Base-by-base conservation (phyloP, 2,113 vertebrate genomes). In the Heterotilapia buettikoferi region DNA sequence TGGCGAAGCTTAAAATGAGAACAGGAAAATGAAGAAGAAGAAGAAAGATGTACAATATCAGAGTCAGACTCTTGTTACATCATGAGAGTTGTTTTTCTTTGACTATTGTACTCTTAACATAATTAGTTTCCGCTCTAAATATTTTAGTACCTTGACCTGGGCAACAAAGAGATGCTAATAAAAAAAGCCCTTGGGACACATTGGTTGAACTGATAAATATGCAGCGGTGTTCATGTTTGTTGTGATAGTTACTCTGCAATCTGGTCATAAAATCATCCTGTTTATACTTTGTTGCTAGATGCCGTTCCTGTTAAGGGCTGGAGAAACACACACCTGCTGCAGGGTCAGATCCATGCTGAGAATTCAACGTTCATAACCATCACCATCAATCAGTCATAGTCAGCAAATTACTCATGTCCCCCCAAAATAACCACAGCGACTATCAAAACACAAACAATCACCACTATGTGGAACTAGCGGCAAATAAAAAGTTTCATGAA, bases 101-200 rank as follows among this genome's bases (percentile, higher is more conserved):
- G 9, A 56, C 26, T 14, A 9, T 2, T 81, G 6, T 36, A 63
- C 2, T 82, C 19, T 80, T 24, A 24, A 47, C 29, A 19, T 59
- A 56, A 84, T 88, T 79, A 2, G 57, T 33, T 88, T 87, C 78
- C 31, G 9, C 57, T 68, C 84, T 29, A 85, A 87, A 81, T 6
- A 24, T 43, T 61, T 80, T 3, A 53, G 29, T 16, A 53, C 6
- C 26, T 63, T 66, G 52, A 85, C 66, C 45, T 13, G 16, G 40
- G 29, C 31, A 7, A 12, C 43, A n/a, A 1, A 18, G 16, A 63
- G 21, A 9, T 13, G 19, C 63, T 73, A 56, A 10, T 11, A 45
- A 47, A 45, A 43, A 80, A 84, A 84, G 21, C 29, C 24, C 36
- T 80, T 9, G 85, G 92, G 88, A 87, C 50, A 16, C 10, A 68